Evolutionary conservation across 2,797 vertebrate genomes (phyloP), one percentile per base, ranked within the genome.

Genomic region (Clarias platycephalus): DNA sequence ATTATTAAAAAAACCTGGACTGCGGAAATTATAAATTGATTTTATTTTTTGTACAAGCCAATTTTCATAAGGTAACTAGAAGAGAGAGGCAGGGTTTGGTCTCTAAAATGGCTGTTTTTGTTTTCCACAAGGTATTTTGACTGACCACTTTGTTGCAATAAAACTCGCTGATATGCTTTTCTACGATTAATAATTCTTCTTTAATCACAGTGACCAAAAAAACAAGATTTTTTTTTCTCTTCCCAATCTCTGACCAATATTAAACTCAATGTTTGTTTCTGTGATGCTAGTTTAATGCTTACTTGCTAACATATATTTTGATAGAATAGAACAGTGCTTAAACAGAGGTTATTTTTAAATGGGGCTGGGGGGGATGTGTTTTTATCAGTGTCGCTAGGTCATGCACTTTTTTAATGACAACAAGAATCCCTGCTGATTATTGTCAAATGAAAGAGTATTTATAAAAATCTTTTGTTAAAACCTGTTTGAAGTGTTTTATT

Each of bases 391-490:
- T 94, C 90, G 92, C 91, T 93, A 92, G 92, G 92, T 94, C 91
- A 93, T 91, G 90, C 91, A 93, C 89, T 93, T 89, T 79, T 89
- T 77, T 83, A 91, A 92, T 88, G 91, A 89, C 76, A 89, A 89
- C 88, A 92, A 93, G 92, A 91, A 93, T 93, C 92, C 91, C 91
- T 91, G 90, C 92, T 94, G 94, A 93, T 93, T 94, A 91, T 93
- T 94, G 93, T 94, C 82, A 88, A 91, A 91, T 93, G 91, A 93
- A 92, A 94, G 90, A 94, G 91, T 95, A 93, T 95, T 95, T 95
- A 94, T 95, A 94, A 94, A 83, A 68, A 37, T 93, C 89, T 91
- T 95, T 94, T 94, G 93, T 94, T 92, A 92, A 92, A 89, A 80
- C n/a, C 22, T 18, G 75, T 68, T 80, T 81, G 62, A 91, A 74